Evolutionary conservation across 1,140 invertebrate genomes (phyloP), one percentile per base, ranked within the genome.

Genomic region (Drosophila sechellia): DNA sequence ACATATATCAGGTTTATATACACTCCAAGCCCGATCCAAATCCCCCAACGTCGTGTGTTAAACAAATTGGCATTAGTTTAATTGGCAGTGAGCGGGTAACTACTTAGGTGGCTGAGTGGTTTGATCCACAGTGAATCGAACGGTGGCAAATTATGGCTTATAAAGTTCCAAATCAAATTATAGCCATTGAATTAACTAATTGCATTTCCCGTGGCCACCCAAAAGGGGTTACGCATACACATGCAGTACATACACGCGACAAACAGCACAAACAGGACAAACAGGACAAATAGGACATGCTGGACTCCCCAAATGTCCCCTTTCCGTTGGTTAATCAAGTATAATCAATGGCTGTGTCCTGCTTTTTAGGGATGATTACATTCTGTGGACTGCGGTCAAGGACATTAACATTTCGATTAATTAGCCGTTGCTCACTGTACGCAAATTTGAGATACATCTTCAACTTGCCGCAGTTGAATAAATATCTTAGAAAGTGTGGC

Each of bases 51-150:
- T 42, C 40, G n/a, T 15, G 53, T 79, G 66, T 55, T 74, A 20
- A 69, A 39, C 56, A 74, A 85, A 85, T 85, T 85, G 68, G 73
- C 74, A 86, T 85, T 85, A 81, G 63, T 81, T 85, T 85, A 86
- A 85, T 87, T 85, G 63, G 35, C 74, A 81, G 56, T 85, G 35
- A 52, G 20, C 37, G 48, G 57, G 59, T 31, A 63, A 58, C 49
- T 86, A 69, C 66, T 68, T 69, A 49, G 46, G 39, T 42, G 50
- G 54, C 58, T 37, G 43, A 71, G 58, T 48, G 40, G 49, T 22
- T 34, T 69, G 49, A 15, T 45, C 11, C n/a, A 17, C n/a, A 49
- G 37, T 25, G 43, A 22, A 40, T 35, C 31, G 43, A 66, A 71
- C 45, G 25, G 35, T 31, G 50, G 71, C 58, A 75, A 74, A 74